A percentile compares a stretch with the other conserved stretches of the same genome.
These are phyloP conservation scores for Tetheella fluctuosa DNA, from an alignment of 2,888 invertebrate genomes.

Conservation along the genomic window DNA sequence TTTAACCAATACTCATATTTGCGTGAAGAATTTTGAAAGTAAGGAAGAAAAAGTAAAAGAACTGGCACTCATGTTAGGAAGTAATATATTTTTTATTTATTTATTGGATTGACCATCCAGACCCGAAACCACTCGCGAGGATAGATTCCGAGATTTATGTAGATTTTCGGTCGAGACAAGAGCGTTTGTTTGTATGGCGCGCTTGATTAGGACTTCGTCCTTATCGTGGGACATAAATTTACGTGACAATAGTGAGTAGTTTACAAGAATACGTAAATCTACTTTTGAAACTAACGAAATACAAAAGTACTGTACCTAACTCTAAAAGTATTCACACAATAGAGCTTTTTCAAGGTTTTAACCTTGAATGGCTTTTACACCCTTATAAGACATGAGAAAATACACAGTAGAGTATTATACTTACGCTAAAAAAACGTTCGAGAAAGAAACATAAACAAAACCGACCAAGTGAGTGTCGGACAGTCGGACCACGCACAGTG, in stretches of 20 bases:
- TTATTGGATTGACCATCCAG: neutral
- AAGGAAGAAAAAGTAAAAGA: no score
- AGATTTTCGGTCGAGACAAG: slow-evolving; percentile 25
- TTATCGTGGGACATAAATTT: slow-evolving; percentile 29
- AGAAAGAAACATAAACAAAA: no score
- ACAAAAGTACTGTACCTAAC: neutral
- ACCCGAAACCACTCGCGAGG: slow-evolving; percentile 15
- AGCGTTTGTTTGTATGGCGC: slow-evolving; percentile 6
- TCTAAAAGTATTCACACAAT: no score
- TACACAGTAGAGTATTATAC: no score
- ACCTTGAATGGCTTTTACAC: no score
- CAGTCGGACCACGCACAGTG: no score
- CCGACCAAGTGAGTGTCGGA: no score
- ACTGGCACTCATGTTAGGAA: neutral
- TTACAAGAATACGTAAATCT: slow-evolving; percentile 29
- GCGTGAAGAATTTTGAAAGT: neutral
- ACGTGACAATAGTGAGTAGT: slow-evolving; percentile 45
- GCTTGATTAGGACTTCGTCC: slow-evolving; percentile 6
- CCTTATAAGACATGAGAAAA: no score
- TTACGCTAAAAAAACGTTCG: no score
- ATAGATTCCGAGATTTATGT: slow-evolving; percentile 18
- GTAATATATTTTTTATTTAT: no score
- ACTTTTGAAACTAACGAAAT: neutral
- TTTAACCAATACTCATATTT: neutral
- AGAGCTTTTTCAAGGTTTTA: no score